Evolutionary conservation across 1,140 invertebrate species (phyloP), one percentile per base, ranked within the genome.

Genomic region (Kradibia gibbosae): DNA sequence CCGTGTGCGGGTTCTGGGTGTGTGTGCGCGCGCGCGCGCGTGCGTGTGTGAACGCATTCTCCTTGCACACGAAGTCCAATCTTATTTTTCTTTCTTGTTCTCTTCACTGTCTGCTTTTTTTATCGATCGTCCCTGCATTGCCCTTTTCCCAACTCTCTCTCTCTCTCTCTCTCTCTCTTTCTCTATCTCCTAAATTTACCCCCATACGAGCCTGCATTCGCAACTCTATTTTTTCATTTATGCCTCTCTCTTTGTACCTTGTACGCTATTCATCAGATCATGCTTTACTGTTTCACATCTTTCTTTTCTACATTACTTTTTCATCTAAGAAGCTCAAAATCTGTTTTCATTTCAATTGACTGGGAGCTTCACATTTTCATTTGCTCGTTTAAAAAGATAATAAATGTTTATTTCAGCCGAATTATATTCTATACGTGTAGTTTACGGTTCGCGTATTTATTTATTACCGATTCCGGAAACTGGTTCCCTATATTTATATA

Each of bases 181-280:
- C 62, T 70, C 53, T 39, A 45, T 60, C 15, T 83, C 42, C 60
- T 67, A 78, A 78, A 78, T 65, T 81, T 76, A 80, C 71, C 76
- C 74, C 62, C 57, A 36, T 28, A 42, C 60, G 15, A 25, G 28
- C 7, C 15, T 42, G 31, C 48, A 48, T 60, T 36, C 22, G 48
- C 45, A 55, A 31, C 22, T 70, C 67, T n/a, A 70, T 55, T 75
- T 36, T 75, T 79, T 83, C 67, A 70, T 60, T 78, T 53, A 20
- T 39, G 31, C 28, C 71, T 62, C 1, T 73, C 70, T 80, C 67
- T 75, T 70, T 36, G n/a, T 42, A 60, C 39, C 34, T 67, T 39
- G 3, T 67, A n/a, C 10, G 7, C 42, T 45, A 42, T 57, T 42
- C 74, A 62, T 36, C 55, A 57, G 74, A 76, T 62, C 74, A 17